Conservation (phyloP, 1,140 invertebrate species). For the Drosophila pseudoobscura region DNA sequence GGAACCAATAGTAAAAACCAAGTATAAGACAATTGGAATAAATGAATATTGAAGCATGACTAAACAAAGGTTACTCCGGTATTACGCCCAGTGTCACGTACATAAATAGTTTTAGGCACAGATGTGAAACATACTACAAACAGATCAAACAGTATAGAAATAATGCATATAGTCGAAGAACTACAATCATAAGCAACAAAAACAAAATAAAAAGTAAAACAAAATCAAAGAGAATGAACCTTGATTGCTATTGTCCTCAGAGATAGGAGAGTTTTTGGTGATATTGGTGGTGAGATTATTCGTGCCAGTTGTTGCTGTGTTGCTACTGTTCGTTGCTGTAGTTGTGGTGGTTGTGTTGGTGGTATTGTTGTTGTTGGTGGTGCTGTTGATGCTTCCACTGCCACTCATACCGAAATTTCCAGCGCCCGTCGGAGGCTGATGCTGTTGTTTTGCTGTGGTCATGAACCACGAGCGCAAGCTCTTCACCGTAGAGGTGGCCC, state of each 20-base stretch:
- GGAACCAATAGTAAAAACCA: background rate
- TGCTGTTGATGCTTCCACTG: slow-evolving; percentile 55
- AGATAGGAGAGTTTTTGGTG: slow-evolving; percentile 81
- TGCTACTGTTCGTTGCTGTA: slow-evolving; percentile 50
- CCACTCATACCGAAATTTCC: slow-evolving; percentile 81
- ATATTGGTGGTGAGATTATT: slow-evolving; percentile 71
- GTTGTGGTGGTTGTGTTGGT: slow-evolving; percentile 44
- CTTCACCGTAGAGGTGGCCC: slow-evolving; percentile 55
- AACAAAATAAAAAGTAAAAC: slow-evolving; percentile 35
- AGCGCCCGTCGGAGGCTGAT: slow-evolving; percentile 20
- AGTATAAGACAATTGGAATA: background rate
- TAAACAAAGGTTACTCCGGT: background rate
- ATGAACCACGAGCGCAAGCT: slow-evolving; percentile 67
- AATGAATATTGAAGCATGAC: background rate
- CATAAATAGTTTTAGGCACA: slow-evolving; percentile 17
- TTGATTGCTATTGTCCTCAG: slow-evolving; percentile 82
- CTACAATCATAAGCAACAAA: slow-evolving; percentile 34
- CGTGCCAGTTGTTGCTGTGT: slow-evolving; percentile 68
- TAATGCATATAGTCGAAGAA: slow-evolving; percentile 14
- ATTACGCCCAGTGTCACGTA: background rate
- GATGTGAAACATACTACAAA: slow-evolving; percentile 15
- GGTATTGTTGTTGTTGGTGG: slow-evolving; percentile 44
- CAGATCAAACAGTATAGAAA: slow-evolving; percentile 16
- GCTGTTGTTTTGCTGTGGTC: slow-evolving; percentile 52
- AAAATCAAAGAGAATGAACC: slow-evolving; percentile 78